Base-by-base conservation (phyloP, 2,888 invertebrate species). In the Tipula unca region DNA sequence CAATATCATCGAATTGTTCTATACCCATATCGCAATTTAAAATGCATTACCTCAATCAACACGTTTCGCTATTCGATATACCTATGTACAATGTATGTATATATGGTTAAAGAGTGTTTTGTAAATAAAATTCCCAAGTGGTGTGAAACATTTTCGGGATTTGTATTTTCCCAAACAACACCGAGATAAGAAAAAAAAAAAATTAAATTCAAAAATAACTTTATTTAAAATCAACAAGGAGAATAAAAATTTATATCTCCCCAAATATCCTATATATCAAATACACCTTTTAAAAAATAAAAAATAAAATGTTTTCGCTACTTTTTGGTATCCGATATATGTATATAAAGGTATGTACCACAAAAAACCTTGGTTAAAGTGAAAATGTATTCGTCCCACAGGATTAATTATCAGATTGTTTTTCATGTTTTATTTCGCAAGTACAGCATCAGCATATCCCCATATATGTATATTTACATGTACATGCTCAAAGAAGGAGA, bases 151-250 rank as follows among this genome's bases (percentile, higher is more conserved):
- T 69, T 69, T 69, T 69, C 25, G 25, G 25, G 69, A 69, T 69
- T 69, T 69, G 69, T 69, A 25, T 69, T 69, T n/a, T 69, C 10
- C 25, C 20, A 69, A 69, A 69, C 25, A 69, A 69, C 20, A 25
- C 2, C 25, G 25, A 69, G 25, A 69, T 25, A 69, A 25, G 25
- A 10, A 6, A 69, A 48, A 6, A 8, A 48, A 48, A 48, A 69
- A 20, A 54, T 32, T 32, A 6, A 1, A 6, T 25, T 69, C 25
- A 69, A 10, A 48, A 69, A 69, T 25, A 69, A 25, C 69, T 69
- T 69, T 69, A 69, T 69, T 69, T 69, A 69, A 69, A 69, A 69
- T 69, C 69, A 69, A 69, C 69, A 69, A 69, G 69, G 69, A 69
- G 8, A 69, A 69, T 25, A 20, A 69, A 69, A 25, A 25, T 48